Evolutionary conservation across 53 echinoderm and acorn worm species (phyloP).

Genomic region (Crossaster papposus): DNA sequence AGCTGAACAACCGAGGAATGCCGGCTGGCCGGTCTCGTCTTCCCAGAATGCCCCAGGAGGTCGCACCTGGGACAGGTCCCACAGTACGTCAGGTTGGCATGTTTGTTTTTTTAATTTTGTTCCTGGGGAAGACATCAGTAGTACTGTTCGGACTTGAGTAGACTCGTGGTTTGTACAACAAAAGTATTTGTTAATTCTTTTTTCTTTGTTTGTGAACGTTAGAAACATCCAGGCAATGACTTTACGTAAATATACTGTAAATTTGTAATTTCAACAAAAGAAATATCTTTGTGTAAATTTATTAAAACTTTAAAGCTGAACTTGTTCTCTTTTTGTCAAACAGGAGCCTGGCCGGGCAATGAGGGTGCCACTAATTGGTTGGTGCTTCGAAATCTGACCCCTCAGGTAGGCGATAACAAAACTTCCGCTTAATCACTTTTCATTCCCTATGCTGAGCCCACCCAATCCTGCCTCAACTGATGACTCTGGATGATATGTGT

Average conservation of each 20-base stretch:
- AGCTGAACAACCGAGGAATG: conserved; percentile 76
- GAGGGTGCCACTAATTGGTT: conserved; percentile 65
- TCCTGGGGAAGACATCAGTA: background rate
- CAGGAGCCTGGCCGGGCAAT: conserved; percentile 53
- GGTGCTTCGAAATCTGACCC: conserved; percentile 74
- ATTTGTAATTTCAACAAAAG: too few relatives aligned
- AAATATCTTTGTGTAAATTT: too few relatives aligned
- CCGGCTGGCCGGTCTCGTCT: conserved; percentile 61
- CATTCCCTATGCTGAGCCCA: too few relatives aligned
- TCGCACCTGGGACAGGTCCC: conserved; percentile 55
- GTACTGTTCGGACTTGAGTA: too few relatives aligned
- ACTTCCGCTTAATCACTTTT: background rate
- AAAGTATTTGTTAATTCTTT: too few relatives aligned
- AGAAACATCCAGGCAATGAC: too few relatives aligned
- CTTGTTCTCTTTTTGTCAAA: background rate
- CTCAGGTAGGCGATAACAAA: conserved; percentile 50
- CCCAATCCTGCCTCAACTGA: too few relatives aligned
- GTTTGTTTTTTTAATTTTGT: background rate
- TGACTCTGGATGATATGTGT: background rate
- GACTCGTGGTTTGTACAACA: too few relatives aligned
- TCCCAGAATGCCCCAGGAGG: conserved; percentile 43
- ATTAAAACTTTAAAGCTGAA: background rate
- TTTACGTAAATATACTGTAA: too few relatives aligned
- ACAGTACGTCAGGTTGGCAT: conserved; percentile 66
- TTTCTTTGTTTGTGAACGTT: too few relatives aligned